A percentile compares a stretch with the other conserved stretches of the same genome.
These are phyloP conservation scores for Leucoma salicis DNA, from an alignment of 2,888 invertebrate genomes.

Conservation along the genomic window DNA sequence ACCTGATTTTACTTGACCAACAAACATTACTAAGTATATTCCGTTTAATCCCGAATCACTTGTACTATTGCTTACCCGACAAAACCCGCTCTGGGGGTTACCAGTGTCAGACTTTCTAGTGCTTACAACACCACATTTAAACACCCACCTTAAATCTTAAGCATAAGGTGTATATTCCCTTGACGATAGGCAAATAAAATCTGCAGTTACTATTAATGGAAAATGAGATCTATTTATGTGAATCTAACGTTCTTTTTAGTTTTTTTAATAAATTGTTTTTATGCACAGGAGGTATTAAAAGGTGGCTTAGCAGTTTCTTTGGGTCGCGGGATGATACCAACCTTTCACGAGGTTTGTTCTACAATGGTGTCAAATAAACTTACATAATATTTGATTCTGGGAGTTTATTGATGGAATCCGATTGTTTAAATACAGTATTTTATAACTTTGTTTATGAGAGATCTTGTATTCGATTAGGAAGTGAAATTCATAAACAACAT, in stretches of 20 bases:
- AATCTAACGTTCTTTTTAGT: slow-evolving; percentile 11
- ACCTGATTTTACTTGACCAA: too few relatives aligned
- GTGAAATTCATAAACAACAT: too few relatives aligned
- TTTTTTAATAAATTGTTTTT: slow-evolving; percentile 17
- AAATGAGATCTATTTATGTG: slow-evolving; percentile 10
- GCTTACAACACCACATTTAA: slow-evolving; percentile 31
- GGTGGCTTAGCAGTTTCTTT: slow-evolving; percentile 55
- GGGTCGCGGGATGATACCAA: slow-evolving; percentile 80
- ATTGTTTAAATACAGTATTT: too few relatives aligned
- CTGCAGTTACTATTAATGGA: slow-evolving; percentile 3
- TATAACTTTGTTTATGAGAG: too few relatives aligned
- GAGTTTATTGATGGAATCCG: too few relatives aligned
- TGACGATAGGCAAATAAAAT: slow-evolving; percentile 11
- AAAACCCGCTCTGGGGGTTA: slow-evolving; percentile 47
- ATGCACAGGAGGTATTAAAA: slow-evolving; percentile 27
- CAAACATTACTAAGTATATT: too few relatives aligned
- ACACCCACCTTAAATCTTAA: slow-evolving; percentile 31
- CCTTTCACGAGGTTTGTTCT: slow-evolving; percentile 74
- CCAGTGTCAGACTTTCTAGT: slow-evolving; percentile 52
- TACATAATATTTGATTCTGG: too few relatives aligned
- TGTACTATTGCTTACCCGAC: slow-evolving; percentile 58
- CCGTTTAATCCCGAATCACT: slow-evolving; percentile 38
- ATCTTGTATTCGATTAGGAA: too few relatives aligned
- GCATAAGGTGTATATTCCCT: slow-evolving; percentile 44
- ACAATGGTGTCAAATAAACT: slow-evolving; percentile 56